Percentiles rank a stretch among this genome's conserved stretches.
Evolutionary conservation across 2,797 vertebrate species (phyloP).

Genomic region (Yasuhikotakia modesta): DNA sequence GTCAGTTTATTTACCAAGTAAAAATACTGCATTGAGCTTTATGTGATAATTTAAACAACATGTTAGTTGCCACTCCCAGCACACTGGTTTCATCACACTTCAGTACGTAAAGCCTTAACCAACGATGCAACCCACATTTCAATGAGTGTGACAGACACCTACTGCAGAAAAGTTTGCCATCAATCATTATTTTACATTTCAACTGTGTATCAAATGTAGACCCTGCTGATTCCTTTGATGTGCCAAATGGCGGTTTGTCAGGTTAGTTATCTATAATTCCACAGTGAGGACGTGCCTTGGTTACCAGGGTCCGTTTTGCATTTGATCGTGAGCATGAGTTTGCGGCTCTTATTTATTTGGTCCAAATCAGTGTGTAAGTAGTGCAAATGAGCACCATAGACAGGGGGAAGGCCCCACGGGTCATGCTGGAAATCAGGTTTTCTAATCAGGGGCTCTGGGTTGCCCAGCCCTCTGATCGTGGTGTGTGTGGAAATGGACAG

Average conservation of each 20-base stretch:
- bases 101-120: not conserved
- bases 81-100: not conserved
- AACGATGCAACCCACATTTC: not conserved
- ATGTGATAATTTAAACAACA: no score
- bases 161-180: not conserved
- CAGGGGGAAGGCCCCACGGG: conserved; percentile 39
- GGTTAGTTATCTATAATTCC: not conserved
- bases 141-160: not conserved
- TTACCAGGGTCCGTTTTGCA: not conserved
- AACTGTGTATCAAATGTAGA: not conserved
- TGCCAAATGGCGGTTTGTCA: not conserved
- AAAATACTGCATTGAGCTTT: no score
- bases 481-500: conserved; percentile 27
- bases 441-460: conserved; percentile 48
- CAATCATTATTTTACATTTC: not conserved
- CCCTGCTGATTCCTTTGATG: not conserved
- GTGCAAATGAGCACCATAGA: conserved; percentile 33
- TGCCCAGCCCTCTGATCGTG: conserved; percentile 24
- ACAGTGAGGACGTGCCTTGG: not conserved
- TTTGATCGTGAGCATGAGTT: not conserved
- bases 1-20: no score
- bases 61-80: not conserved
- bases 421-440: conserved; percentile 48
- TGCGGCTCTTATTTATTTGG: conserved; percentile 34
- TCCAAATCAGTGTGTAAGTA: conserved; percentile 31